A percentile compares a stretch with the other conserved stretches of the same genome.
phyloP scores from a whole-genome alignment of 1,140 invertebrate species.

The Aphis craccivora region DNA sequence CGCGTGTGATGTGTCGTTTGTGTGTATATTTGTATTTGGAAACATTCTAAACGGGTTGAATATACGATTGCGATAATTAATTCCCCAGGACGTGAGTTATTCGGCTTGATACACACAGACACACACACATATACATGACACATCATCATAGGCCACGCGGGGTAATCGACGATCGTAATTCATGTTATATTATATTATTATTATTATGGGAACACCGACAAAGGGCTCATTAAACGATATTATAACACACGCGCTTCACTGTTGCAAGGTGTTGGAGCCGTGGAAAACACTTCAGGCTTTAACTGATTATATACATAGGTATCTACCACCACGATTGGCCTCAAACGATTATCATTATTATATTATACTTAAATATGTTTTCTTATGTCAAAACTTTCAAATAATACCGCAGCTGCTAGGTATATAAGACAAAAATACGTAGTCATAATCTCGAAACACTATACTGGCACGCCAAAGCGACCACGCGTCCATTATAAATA shows the following conservation, averaged over 20 bases:
- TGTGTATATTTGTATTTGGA: neutral
- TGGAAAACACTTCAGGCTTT: conserved; percentile 16
- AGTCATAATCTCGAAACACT: neutral
- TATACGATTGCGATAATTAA: conserved; percentile 30
- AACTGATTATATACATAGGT: neutral
- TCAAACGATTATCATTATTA: neutral
- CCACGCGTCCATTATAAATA: neutral
- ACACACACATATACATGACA: neutral
- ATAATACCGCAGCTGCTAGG: neutral
- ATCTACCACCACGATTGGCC: neutral
- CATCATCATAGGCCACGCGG: neutral
- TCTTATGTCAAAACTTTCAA: neutral
- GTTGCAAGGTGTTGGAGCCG: conserved; percentile 8
- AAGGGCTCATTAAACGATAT: conserved; percentile 41
- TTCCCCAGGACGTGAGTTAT: neutral
- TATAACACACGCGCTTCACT: neutral
- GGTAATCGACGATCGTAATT: conserved; percentile 33
- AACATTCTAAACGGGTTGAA: neutral
- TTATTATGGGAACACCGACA: conserved; percentile 1
- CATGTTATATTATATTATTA: neutral
- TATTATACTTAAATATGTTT: neutral
- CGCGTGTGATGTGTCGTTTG: neutral
- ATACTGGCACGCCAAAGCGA: neutral
- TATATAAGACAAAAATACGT: neutral
- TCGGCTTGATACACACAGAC: neutral